A percentile compares a stretch with the other conserved stretches of the same genome.
phyloP scores from a whole-genome alignment of 2,113 vertebrate genomes.

The Solenodon paradoxus region DNA sequence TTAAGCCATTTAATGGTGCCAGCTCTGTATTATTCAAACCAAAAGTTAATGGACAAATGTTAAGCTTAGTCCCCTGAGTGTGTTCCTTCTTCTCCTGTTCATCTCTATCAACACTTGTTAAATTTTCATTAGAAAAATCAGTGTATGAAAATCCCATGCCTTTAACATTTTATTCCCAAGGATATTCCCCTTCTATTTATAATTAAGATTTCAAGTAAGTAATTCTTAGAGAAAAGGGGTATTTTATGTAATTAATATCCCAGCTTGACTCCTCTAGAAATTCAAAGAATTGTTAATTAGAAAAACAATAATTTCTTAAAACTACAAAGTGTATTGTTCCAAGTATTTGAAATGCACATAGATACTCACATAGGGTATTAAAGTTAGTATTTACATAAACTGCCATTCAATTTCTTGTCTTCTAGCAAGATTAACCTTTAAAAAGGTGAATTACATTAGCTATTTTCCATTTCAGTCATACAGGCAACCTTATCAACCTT shows the following conservation, averaged over 20 bases:
- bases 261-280: not conserved
- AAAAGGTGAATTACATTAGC: constrained; percentile 40
- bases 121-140: constrained; percentile 2
- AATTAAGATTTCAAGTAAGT: not conserved
- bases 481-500: not conserved
- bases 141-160: not conserved
- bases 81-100: not conserved
- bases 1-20: not conserved
- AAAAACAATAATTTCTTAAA: constrained; percentile 40
- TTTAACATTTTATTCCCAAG: not conserved
- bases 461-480: not conserved
- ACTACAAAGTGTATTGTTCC: not conserved
- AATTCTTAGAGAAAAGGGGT: not conserved
- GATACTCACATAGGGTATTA: not conserved
- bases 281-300: not conserved
- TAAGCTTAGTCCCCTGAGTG: not conserved
- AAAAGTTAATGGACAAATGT: constrained; percentile 5
- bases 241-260: not conserved
- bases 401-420: constrained; percentile 38
- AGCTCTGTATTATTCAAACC: not conserved
- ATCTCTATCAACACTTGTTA: not conserved
- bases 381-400: constrained; percentile 31
- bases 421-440: constrained; percentile 50
- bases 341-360: not conserved
- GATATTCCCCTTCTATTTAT: not conserved